Base-by-base conservation (phyloP, 2,888 invertebrate species). In the Leptinotarsa peninsularis region DNA sequence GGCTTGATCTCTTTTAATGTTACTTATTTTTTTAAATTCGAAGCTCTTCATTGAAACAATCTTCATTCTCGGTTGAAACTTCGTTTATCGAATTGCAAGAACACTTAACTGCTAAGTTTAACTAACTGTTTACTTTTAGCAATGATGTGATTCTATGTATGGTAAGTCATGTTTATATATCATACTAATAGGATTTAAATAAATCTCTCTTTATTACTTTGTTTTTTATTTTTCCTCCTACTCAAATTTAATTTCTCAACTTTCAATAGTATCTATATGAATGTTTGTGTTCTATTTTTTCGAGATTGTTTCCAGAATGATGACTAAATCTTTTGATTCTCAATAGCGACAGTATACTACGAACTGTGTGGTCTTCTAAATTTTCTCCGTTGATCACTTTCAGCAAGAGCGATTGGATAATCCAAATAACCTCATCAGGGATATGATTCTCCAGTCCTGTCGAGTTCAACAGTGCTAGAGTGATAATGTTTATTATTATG, bases 111-210 rank as follows among this genome's bases (percentile, higher is more conserved):
- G 81, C 80, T 80, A 81, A 81, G 80, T 81, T 82, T 82, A 82
- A 82, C 81, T 85, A 86, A 85, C 83, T 83, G 82, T 85, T 84
- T 84, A 83, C 84, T 83, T 86, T 76, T 86, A 86, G 87, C 85
- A 85, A 87, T 83, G 85, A 88, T 88, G 87, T 87, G 87, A 87
- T 85, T 87, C 86, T 86, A 87, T 87, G 85, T 87, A 85, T 15
- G 82, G 85, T 87, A 87, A 87, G 86, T 86, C 84, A 87, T 86
- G 86, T 87, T 87, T 87, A 86, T 87, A 87, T 85, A 85, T 85
- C 85, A 84, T 85, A 86, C 84, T 85, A 85, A 86, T 87, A 86
- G 84, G 84, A 85, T 85, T 85, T 86, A 84, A 85, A 86, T 86
- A 86, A 86, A 87, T 84, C 83, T 85, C 85, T 86, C 86, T 87